A percentile compares a stretch with the other conserved stretches of the same genome.
Conservation (phyloP, 1,140 invertebrate genomes). For the Drosophila pachea region DNA sequence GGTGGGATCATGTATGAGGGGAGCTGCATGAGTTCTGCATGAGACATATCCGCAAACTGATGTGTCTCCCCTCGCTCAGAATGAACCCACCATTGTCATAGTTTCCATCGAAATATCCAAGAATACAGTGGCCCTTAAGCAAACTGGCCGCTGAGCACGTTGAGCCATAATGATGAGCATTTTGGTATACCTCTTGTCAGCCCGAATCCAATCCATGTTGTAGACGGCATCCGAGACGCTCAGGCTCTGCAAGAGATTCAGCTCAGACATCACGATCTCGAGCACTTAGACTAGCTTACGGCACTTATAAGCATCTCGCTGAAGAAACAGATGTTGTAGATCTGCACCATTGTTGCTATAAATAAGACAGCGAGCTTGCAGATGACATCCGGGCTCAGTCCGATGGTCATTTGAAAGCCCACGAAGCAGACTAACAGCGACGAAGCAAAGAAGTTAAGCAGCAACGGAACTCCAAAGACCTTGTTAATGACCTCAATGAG, state of each 20-base stretch:
- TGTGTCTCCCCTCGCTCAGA: too few species aligned
- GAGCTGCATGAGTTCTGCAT: too few species aligned
- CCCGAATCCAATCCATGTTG: slow-evolving; percentile 44
- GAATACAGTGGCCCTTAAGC: slow-evolving; percentile 53
- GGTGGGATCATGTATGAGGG: too few species aligned
- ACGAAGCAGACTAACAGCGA: slow-evolving; percentile 63
- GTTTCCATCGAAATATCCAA: slow-evolving; percentile 54
- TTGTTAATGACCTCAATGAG: slow-evolving; percentile 58
- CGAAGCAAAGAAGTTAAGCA: slow-evolving; percentile 57
- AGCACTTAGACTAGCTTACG: slow-evolving; percentile 14
- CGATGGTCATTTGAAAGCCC: slow-evolving; percentile 64
- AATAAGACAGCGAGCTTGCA: slow-evolving; percentile 49
- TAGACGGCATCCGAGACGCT: slow-evolving; percentile 43
- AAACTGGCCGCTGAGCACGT: slow-evolving; percentile 49
- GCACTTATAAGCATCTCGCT: slow-evolving; percentile 60
- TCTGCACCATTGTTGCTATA: slow-evolving; percentile 33
- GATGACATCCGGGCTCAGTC: slow-evolving; percentile 21
- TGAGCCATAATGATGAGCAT: slow-evolving; percentile 49
- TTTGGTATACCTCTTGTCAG: slow-evolving; percentile 43
- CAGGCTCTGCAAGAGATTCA: slow-evolving; percentile 35
- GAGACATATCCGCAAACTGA: too few species aligned
- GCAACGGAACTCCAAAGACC: slow-evolving; percentile 58
- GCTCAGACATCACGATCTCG: background rate
- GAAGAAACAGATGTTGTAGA: slow-evolving; percentile 51
- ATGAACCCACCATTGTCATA: slow-evolving; percentile 42